Evolutionary conservation across 1,140 invertebrate genomes (phyloP).

Genomic region (Atta colombica): DNA sequence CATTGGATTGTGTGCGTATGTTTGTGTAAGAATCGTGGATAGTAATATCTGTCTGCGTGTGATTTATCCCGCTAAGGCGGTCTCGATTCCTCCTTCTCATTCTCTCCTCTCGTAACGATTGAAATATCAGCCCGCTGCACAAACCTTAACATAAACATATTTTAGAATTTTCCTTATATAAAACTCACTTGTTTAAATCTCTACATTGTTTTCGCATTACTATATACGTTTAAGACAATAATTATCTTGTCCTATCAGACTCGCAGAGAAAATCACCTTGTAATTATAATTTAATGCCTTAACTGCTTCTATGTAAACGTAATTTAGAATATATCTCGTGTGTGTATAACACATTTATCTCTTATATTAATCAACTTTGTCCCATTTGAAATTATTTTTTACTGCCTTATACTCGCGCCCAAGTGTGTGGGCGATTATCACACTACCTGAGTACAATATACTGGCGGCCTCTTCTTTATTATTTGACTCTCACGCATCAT

Average conservation of each 20-base stretch:
- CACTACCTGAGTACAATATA: conserved; percentile 63
- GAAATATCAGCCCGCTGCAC: conserved; percentile 53
- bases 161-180: conserved; percentile 75
- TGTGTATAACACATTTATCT: conserved; percentile 61
- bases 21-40: conserved; percentile 51
- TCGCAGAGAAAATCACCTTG: conserved; percentile 69
- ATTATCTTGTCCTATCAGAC: conserved; percentile 67
- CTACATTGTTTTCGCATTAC: conserved; percentile 62
- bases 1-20: conserved; percentile 30
- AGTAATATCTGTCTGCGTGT: conserved; percentile 57
- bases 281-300: conserved; percentile 76
- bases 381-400: conserved; percentile 51
- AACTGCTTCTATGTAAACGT: conserved; percentile 77
- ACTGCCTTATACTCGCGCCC: conserved; percentile 48
- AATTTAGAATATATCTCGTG: conserved; percentile 78
- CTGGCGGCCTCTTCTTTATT: conserved; percentile 58
- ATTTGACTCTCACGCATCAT: conserved; percentile 39
- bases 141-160: conserved; percentile 71
- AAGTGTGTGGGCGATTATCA: conserved; percentile 45
- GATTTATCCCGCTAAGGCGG: conserved; percentile 32
- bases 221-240: conserved; percentile 66
- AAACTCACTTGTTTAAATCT: conserved; percentile 58
- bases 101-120: conserved; percentile 31
- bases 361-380: conserved; percentile 60
- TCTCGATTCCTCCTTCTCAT: not conserved